These are phyloP conservation scores for Brachyrhaphis roseni DNA, from an alignment of 2,797 vertebrate genomes.

Conservation along the genomic window DNA sequence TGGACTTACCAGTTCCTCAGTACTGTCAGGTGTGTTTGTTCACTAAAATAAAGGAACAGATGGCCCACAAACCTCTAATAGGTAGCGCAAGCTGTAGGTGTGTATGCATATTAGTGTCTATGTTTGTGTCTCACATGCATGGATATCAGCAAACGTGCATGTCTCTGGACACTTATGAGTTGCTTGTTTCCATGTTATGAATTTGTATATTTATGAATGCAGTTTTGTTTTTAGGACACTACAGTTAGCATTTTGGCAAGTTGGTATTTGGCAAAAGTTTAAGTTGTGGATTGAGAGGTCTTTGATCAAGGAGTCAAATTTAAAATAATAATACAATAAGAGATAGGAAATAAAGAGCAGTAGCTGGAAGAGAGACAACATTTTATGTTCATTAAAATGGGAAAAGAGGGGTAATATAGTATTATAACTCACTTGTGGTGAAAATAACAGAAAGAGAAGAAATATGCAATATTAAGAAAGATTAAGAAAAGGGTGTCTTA, in stretches of 20 bases:
- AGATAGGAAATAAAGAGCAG: conserved; percentile 16
- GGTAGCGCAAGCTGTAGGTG: conserved; percentile 50
- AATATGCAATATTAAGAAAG: neutral
- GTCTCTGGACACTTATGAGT: neutral
- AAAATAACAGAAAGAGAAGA: neutral
- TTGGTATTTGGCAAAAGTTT: conserved; percentile 37
- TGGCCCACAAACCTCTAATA: conserved; percentile 66
- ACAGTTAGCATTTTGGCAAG: conserved; percentile 50
- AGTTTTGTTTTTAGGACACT: conserved; percentile 38
- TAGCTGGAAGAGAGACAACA: conserved; percentile 11
- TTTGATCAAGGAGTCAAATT: conserved; percentile 37
- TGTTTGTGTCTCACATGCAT: conserved; percentile 22
- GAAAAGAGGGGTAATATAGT: neutral
- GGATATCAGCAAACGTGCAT: conserved; percentile 15
- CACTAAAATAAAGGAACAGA: conserved; percentile 81
- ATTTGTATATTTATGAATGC: conserved; percentile 16
- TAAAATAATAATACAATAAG: conserved; percentile 28
- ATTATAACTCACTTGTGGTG: neutral
- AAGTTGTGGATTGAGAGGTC: conserved; percentile 31
- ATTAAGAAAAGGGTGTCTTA: conserved; percentile 34
- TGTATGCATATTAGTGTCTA: conserved; percentile 28
- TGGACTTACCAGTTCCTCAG: conserved; percentile 79
- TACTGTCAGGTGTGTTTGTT: conserved; percentile 81
- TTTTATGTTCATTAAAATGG: neutral
- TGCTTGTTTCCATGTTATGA: conserved; percentile 11